phyloP scores from a whole-genome alignment of 2,113 vertebrate genomes.

The Aleadryas rufinucha region DNA sequence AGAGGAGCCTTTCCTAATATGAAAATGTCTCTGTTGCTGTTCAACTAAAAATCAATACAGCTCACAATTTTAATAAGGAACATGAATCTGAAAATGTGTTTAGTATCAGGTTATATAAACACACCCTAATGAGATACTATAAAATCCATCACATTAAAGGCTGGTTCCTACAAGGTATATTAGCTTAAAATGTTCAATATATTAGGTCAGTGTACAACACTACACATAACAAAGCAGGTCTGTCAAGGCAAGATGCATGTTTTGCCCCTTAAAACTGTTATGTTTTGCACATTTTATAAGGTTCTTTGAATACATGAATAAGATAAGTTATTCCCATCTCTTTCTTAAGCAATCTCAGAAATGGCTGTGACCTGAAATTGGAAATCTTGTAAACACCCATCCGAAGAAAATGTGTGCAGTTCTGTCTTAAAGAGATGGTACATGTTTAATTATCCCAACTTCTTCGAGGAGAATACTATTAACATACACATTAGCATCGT shows the following conservation, averaged over 20 bases:
- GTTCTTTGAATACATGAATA: slow-evolving; percentile 85
- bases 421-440: slow-evolving; percentile 83
- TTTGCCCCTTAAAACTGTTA: slow-evolving; percentile 80
- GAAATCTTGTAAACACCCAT: slow-evolving; percentile 85
- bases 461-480: slow-evolving; percentile 81
- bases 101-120: slow-evolving; percentile 82
- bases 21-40: slow-evolving; percentile 63
- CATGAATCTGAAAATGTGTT: slow-evolving; percentile 80
- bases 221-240: slow-evolving; percentile 77
- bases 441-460: slow-evolving; percentile 84
- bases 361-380: slow-evolving; percentile 83
- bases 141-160: slow-evolving; percentile 84
- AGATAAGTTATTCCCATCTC: slow-evolving; percentile 78
- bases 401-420: slow-evolving; percentile 77
- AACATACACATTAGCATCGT: slow-evolving; percentile 82
- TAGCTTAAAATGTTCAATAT: slow-evolving; percentile 81
- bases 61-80: slow-evolving; percentile 82
- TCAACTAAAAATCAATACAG: slow-evolving; percentile 75
- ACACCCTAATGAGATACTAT: slow-evolving; percentile 82
- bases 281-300: slow-evolving; percentile 83
- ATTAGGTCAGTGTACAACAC: slow-evolving; percentile 79
- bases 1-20: slow-evolving; percentile 61
- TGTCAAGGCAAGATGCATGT: slow-evolving; percentile 77
- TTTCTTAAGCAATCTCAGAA: slow-evolving; percentile 82
- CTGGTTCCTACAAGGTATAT: slow-evolving; percentile 80